These are phyloP conservation scores for Grammomys surdaster DNA, from an alignment of 2,113 vertebrate species.

Conservation along the genomic window DNA sequence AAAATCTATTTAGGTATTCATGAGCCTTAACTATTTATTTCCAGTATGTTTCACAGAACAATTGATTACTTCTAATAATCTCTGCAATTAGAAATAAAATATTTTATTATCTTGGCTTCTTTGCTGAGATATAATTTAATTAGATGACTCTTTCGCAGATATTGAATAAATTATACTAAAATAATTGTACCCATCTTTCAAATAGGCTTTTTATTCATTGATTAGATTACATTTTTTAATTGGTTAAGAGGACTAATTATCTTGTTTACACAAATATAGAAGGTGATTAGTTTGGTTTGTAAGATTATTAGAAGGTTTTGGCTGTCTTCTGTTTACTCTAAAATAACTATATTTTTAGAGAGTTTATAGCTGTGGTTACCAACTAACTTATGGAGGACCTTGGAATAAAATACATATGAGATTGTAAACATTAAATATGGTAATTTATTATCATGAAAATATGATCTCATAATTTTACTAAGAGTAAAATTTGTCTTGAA, in stretches of 20 bases:
- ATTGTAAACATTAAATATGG: background rate
- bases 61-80: slow-evolving; percentile 58
- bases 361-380: background rate
- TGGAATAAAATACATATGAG: background rate
- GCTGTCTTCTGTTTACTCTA: background rate
- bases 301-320: background rate
- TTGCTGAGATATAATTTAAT: slow-evolving; percentile 18
- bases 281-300: slow-evolving; percentile 27
- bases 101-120: slow-evolving; percentile 17
- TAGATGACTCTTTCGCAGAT: background rate
- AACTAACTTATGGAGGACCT: background rate
- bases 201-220: background rate
- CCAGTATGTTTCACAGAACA: background rate
- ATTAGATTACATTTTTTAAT: background rate
- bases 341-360: background rate
- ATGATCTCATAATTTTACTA: background rate
- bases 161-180: slow-evolving; percentile 56
- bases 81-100: slow-evolving; percentile 34
- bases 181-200: background rate
- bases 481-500: background rate
- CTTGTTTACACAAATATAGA: background rate
- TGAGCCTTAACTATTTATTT: slow-evolving; percentile 36
- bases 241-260: slow-evolving; percentile 16
- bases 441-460: slow-evolving; percentile 18
- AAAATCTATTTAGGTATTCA: slow-evolving; percentile 44